Conservation (phyloP, 2,797 vertebrate species). For the Pangasius larnaudii region DNA sequence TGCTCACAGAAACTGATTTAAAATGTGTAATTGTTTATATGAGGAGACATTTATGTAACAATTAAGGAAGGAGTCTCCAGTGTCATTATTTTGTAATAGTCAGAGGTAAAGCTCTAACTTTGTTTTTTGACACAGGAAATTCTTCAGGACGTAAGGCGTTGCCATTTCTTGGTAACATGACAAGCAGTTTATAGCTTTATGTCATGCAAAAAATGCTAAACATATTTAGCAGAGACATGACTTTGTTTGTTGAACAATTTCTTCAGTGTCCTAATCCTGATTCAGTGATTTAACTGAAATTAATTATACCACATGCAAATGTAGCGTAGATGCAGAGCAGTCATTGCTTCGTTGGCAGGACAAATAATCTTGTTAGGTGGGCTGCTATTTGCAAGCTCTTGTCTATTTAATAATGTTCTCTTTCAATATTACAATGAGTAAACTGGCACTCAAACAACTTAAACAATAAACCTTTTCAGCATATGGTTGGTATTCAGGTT, state of each 20-base stretch:
- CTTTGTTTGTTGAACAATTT: not conserved
- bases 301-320: not conserved
- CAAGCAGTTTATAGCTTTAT: not conserved
- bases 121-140: not conserved
- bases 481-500: not conserved
- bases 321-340: too few relatives aligned
- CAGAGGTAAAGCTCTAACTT: not conserved
- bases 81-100: not conserved
- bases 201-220: not conserved
- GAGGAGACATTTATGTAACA: not conserved
- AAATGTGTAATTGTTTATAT: not conserved
- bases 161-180: not conserved
- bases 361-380: not conserved
- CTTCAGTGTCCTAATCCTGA: not conserved
- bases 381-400: not conserved
- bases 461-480: constrained; percentile 16
- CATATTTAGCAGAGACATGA: not conserved
- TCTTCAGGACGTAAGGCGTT: not conserved
- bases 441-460: not conserved
- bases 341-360: not conserved
- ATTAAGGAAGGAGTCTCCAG: not conserved
- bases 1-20: not conserved
- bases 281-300: not conserved
- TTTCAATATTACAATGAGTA: not conserved
- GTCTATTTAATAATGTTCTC: not conserved